Evolutionary conservation across 2,888 invertebrate species (phyloP).

Genomic region (Leucania comma): DNA sequence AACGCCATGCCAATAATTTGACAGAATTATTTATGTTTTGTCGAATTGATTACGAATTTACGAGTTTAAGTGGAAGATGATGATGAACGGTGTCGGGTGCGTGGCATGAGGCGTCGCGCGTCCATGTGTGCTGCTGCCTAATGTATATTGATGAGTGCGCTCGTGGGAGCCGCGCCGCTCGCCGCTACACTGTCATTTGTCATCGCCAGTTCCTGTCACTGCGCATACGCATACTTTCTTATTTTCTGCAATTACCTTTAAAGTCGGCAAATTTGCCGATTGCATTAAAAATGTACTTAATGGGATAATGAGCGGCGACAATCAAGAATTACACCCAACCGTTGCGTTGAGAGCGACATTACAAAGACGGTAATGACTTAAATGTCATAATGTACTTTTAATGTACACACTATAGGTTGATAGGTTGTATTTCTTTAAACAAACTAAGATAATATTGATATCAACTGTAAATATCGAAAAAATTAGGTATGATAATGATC

Average conservation of each 20-base stretch:
- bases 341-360: slow-evolving; percentile 40
- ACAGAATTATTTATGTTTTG: slow-evolving; percentile 66
- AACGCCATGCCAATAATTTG: slow-evolving; percentile 67
- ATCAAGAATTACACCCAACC: slow-evolving; percentile 68
- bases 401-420: slow-evolving; percentile 17
- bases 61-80: slow-evolving; percentile 57
- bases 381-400: slow-evolving; percentile 54
- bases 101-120: slow-evolving; percentile 53
- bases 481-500: slow-evolving; percentile 54
- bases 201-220: slow-evolving; percentile 86
- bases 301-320: slow-evolving; percentile 78
- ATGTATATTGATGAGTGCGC: slow-evolving; percentile 84
- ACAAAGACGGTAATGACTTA: slow-evolving; percentile 47
- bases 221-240: slow-evolving; percentile 84
- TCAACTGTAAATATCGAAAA: slow-evolving; percentile 44
- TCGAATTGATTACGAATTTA: slow-evolving; percentile 66
- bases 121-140: slow-evolving; percentile 69
- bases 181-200: slow-evolving; percentile 83
- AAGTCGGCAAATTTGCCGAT: slow-evolving; percentile 83
- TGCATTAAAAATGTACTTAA: slow-evolving; percentile 72
- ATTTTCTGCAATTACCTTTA: slow-evolving; percentile 86
- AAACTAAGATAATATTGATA: slow-evolving; percentile 10
- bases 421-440: slow-evolving; percentile 13
- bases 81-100: slow-evolving; percentile 60
- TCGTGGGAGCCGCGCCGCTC: slow-evolving; percentile 80